A percentile compares a stretch with the other conserved stretches of the same genome.
phyloP scores from a whole-genome alignment of 2,797 vertebrate species.

The Rhinogobio ventralis region DNA sequence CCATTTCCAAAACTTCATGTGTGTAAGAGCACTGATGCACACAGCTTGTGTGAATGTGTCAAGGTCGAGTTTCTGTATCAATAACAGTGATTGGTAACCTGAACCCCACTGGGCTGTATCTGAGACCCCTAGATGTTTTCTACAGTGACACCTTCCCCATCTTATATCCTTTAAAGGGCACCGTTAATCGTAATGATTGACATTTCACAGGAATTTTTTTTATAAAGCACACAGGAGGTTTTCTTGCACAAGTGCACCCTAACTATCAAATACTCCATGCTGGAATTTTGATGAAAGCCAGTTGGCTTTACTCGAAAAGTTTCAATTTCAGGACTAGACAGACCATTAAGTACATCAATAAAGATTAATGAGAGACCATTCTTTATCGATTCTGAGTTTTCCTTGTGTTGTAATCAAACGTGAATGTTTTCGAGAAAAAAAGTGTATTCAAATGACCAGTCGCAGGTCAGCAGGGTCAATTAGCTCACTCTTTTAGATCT shows the following conservation, averaged over 20 bases:
- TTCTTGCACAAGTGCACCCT: neutral
- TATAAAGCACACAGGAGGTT: neutral
- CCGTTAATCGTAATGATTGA: conserved; percentile 1
- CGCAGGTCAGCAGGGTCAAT: neutral
- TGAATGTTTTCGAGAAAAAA: neutral
- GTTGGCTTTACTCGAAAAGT: neutral
- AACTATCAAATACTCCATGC: neutral
- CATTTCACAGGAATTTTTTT: conserved; percentile 33
- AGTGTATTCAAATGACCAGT: conserved; percentile 44
- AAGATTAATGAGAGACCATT: conserved; percentile 10
- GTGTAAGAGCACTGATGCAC: neutral
- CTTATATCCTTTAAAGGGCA: conserved; percentile 3
- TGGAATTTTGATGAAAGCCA: neutral
- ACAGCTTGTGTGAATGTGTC: neutral
- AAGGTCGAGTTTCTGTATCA: neutral
- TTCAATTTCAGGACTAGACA: conserved; percentile 4
- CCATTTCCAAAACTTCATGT: neutral
- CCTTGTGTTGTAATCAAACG: conserved; percentile 4
- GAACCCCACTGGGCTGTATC: conserved; percentile 3
- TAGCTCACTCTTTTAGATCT: neutral
- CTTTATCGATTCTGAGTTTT: neutral
- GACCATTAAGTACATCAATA: conserved; percentile 20
- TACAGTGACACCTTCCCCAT: conserved; percentile 1
- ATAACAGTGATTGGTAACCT: conserved; percentile 17
- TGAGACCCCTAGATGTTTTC: conserved; percentile 4